Conservation (phyloP, 2,888 invertebrate species). For the Dugesia japonica region DNA sequence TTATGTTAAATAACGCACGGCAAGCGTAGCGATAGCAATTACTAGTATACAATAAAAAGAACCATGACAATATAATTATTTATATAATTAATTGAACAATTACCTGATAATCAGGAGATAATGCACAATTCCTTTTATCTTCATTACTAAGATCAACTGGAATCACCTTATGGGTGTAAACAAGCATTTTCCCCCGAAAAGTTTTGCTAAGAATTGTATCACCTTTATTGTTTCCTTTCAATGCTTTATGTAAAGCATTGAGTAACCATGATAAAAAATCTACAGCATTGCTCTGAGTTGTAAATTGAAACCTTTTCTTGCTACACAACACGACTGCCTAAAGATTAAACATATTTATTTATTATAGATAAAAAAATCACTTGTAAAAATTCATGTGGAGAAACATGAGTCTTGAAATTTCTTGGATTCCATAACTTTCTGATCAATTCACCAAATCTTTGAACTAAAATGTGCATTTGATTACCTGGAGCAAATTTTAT, state of each 20-base stretch:
- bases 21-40: too few species aligned
- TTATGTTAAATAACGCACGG: too few species aligned
- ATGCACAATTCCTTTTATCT: constrained; percentile 28
- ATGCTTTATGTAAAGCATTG: constrained; percentile 77
- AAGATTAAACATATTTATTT: too few species aligned
- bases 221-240: constrained; percentile 66
- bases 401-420: constrained; percentile 96
- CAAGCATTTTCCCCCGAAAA: constrained; percentile 57
- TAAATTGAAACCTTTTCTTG: constrained; percentile 88
- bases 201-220: constrained; percentile 85
- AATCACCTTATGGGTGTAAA: constrained; percentile 55
- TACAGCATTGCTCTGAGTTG: constrained; percentile 92
- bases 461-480: constrained; percentile 70
- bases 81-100: too few species aligned
- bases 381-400: constrained; percentile 98
- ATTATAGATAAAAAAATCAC: too few species aligned
- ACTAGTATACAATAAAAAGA: too few species aligned
- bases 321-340: constrained; percentile 81
- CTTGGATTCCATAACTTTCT: constrained; percentile 95
- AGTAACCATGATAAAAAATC: constrained; percentile 95
- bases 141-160: constrained; percentile 34
- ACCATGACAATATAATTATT: too few species aligned
- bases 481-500: constrained; percentile 82
- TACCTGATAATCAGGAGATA: neutral
- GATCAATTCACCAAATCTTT: constrained; percentile 75